These are phyloP conservation scores for Neuroterus valhalla DNA, from an alignment of 1,140 invertebrate genomes.

Conservation along the genomic window DNA sequence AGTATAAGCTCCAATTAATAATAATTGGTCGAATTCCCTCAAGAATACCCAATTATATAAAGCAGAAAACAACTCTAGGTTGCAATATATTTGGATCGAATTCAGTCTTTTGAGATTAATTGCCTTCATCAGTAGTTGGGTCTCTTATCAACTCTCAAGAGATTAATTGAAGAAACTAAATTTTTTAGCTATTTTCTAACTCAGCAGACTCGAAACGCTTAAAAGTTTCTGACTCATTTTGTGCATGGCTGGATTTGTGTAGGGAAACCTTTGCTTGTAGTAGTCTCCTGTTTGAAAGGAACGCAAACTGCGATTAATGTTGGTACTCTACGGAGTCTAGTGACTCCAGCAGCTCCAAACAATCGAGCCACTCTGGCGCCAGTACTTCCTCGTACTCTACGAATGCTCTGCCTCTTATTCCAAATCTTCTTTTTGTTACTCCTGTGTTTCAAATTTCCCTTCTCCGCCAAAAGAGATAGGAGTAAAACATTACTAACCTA, in stretches of 20 bases:
- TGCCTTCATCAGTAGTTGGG: no score
- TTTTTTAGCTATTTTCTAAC: no score
- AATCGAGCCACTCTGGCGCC: constrained; percentile 26
- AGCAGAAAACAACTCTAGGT: no score
- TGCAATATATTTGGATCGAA: no score
- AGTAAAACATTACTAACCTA: constrained; percentile 2
- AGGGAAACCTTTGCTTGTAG: background rate
- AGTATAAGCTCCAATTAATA: no score
- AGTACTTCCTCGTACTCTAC: constrained; percentile 11
- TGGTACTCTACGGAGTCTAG: constrained; percentile 10
- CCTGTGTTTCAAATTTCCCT: constrained; percentile 3
- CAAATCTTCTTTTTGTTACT: constrained; percentile 15
- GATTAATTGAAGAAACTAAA: no score
- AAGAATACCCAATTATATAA: no score
- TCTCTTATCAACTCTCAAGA: no score
- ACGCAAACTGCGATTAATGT: constrained; percentile 26
- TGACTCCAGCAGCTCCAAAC: constrained; percentile 11
- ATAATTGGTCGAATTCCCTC: no score
- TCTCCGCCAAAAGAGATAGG: constrained; percentile 23
- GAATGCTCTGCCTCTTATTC: constrained; percentile 20
- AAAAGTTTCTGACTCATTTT: background rate
- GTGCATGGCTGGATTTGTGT: background rate
- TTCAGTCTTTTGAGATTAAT: no score
- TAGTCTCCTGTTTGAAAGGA: constrained; percentile 13
- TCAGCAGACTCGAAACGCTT: no score